Conservation (phyloP, 2,113 vertebrate genomes). For the Rhinopomastus cyanomelas region DNA sequence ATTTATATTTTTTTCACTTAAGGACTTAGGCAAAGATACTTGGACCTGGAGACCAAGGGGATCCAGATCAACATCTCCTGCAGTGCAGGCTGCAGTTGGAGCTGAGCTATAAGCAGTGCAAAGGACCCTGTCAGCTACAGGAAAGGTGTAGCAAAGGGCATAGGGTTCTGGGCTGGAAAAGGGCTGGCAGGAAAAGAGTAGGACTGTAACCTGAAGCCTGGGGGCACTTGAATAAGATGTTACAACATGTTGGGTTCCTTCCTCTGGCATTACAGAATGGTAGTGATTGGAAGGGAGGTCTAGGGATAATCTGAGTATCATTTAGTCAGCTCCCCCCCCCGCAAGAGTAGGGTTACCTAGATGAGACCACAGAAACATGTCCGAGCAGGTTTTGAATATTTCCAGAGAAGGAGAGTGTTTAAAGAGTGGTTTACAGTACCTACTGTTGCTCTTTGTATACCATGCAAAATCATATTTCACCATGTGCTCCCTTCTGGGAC, state of each 20-base stretch:
- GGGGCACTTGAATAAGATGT: neutral
- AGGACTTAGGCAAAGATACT: neutral
- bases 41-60: neutral
- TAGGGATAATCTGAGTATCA: too few species aligned
- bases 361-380: too few species aligned
- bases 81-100: neutral
- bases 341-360: too few species aligned
- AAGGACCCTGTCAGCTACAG: neutral
- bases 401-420: too few species aligned
- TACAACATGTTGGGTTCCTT: neutral
- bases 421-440: too few species aligned
- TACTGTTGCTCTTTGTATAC: too few species aligned
- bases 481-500: neutral
- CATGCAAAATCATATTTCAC: too few species aligned
- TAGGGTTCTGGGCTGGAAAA: neutral
- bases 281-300: too few species aligned
- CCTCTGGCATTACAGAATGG: neutral
- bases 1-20: too few species aligned
- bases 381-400: too few species aligned
- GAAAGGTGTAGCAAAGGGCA: neutral
- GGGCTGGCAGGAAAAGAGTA: neutral
- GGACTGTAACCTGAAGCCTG: neutral
- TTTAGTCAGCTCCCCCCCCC: too few species aligned
- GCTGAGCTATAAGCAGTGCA: accelerated
- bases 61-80: accelerated